Percentiles rank a stretch among this genome's conserved stretches.
These are phyloP conservation scores for Thomomys bottae DNA, from an alignment of 2,113 vertebrate species.

Conservation along the genomic window DNA sequence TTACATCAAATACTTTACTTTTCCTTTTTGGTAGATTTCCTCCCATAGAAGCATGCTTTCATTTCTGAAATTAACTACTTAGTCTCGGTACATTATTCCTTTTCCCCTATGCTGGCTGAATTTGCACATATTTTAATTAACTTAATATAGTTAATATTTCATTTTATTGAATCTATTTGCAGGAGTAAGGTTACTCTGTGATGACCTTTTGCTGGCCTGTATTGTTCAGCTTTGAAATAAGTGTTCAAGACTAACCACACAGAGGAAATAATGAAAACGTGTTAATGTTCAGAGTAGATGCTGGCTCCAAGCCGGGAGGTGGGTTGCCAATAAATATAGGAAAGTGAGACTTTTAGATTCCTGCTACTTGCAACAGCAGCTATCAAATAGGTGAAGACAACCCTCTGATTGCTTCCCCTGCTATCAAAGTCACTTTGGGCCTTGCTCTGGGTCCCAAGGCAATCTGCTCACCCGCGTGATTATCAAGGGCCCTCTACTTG, in stretches of 20 bases:
- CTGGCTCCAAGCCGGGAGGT: background rate
- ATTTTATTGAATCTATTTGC: background rate
- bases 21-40: background rate
- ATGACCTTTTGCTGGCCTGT: background rate
- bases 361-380: background rate
- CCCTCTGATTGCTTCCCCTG: background rate
- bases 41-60: background rate
- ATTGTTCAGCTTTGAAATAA: background rate
- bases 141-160: background rate
- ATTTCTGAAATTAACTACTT: constrained; percentile 1
- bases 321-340: no score
- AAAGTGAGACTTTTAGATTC: background rate
- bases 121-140: background rate
- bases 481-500: no score
- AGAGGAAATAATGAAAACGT: background rate
- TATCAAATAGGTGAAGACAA: background rate
- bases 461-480: background rate
- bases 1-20: background rate
- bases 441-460: background rate
- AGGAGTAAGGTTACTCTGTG: background rate
- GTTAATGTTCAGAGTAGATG: background rate
- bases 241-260: background rate
- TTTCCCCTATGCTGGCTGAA: background rate
- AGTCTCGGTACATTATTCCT: background rate
- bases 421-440: background rate